Evolutionary conservation across 2,888 invertebrate genomes (phyloP), one percentile per base, ranked within the genome.

Genomic region (Rhorus exstirpatorius): DNA sequence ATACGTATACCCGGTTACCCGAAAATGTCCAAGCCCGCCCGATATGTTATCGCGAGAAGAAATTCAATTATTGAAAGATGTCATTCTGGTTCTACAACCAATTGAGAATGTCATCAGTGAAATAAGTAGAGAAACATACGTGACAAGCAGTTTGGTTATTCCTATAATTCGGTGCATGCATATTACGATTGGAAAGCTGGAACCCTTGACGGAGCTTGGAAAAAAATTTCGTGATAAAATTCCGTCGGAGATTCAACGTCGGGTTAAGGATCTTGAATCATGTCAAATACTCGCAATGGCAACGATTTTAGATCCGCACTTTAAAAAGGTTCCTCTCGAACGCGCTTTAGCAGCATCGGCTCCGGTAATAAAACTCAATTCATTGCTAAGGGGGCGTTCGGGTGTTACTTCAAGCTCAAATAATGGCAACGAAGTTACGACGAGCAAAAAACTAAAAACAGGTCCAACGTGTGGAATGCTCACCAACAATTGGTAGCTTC

Each of bases 291-390:
- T 87, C 17, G 67, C 81, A 7, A 44, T 82, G 1, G 44, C 85
- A 6, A 81, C 68, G 2, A 49, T 85, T 53, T 51, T 85, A 12
- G 87, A 87, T 51, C 85, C 85, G 6, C 70, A 84, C 7, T 87
- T 79, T 31, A 85, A 87, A 58, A 81, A 75, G 21, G 12, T 87
- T 0, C 83, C 86, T 67, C 86, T 86, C 68, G 10, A 83, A 44
- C 78, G 68, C 17, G 44, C 67, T 4, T 31, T 70, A 14, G 75
- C 83, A 21, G 70, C 75, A 38, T 71, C 79, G 4, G 14, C 70
- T 17, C 78, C 72, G 19, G 58, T 79, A 58, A 65, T 21, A 14
- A 19, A 41, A 38, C 74, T 83, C 19, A 67, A 53, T 44, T 58
- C 58, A 14, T 14, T 68, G 19, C 41, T 80, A 55, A 55, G 7